These are phyloP conservation scores for Phaonia tiefii DNA, from an alignment of 2,888 invertebrate species.

Conservation along the genomic window DNA sequence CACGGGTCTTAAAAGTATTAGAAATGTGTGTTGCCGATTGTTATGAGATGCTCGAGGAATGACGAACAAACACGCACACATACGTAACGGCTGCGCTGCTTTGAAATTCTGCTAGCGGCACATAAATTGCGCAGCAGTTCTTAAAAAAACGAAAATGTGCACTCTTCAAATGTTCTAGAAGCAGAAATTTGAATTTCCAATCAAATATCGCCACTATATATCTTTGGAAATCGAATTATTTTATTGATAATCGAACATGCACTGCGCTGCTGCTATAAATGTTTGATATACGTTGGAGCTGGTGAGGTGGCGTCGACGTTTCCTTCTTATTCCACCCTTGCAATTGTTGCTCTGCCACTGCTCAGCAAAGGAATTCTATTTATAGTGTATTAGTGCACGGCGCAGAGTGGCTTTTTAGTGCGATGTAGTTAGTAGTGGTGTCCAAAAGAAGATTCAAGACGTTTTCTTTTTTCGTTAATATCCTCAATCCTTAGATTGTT, in stretches of 20 bases:
- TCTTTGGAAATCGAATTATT: too few relatives aligned
- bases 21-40: background rate
- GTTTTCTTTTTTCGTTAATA: slow-evolving; percentile 24
- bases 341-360: slow-evolving; percentile 58
- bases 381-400: slow-evolving; percentile 54
- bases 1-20: slow-evolving; percentile 1
- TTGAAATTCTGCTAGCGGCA: slow-evolving; percentile 21
- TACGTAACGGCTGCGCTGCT: slow-evolving; percentile 15
- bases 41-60: slow-evolving; percentile 11
- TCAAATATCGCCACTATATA: too few relatives aligned
- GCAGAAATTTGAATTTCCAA: too few relatives aligned
- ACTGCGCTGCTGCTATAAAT: slow-evolving; percentile 62
- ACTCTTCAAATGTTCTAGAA: too few relatives aligned
- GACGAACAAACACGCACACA: slow-evolving; percentile 39
- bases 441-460: slow-evolving; percentile 48
- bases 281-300: too few relatives aligned
- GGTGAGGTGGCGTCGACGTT: slow-evolving; percentile 45
- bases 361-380: slow-evolving; percentile 71
- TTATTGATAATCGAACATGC: slow-evolving; percentile 48
- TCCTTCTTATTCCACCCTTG: slow-evolving; percentile 24
- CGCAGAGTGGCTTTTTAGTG: slow-evolving; percentile 59
- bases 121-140: slow-evolving; percentile 61
- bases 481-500: slow-evolving; percentile 53
- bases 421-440: background rate
- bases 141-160: too few relatives aligned